A percentile compares a stretch with the other conserved stretches of the same genome.
Evolutionary conservation across 2,113 vertebrate genomes (phyloP).

Genomic region (Microtus richardsoni): DNA sequence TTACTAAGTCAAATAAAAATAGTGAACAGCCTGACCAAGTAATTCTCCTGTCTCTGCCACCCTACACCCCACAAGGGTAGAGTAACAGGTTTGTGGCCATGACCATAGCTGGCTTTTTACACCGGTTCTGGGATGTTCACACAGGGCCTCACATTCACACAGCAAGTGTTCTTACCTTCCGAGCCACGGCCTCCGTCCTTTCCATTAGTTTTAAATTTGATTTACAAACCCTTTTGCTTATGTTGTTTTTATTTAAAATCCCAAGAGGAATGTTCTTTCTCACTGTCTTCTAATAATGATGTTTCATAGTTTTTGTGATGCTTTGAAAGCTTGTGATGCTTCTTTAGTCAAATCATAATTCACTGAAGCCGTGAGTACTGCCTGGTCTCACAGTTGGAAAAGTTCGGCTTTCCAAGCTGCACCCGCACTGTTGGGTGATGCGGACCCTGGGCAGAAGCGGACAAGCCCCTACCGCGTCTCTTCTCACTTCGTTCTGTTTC

Average conservation of each 20-base stretch:
- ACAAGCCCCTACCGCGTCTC: fast-evolving
- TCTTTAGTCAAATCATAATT: not conserved
- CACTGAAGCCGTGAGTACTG: not conserved
- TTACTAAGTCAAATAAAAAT: not conserved
- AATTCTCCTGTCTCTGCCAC: too few species aligned
- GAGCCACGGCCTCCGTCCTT: not conserved
- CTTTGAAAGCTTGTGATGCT: not conserved
- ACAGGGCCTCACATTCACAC: not conserved
- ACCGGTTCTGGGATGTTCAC: not conserved
- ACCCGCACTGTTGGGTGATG: not conserved
- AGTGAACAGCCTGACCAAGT: not conserved
- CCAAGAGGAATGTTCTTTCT: not conserved
- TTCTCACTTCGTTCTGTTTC: not conserved
- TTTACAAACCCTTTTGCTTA: slow-evolving; percentile 29
- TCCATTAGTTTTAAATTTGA: not conserved
- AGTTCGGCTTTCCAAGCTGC: not conserved
- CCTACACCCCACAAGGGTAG: not conserved
- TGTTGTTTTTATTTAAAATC: slow-evolving; percentile 15
- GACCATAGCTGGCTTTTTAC: not conserved
- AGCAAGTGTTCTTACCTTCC: not conserved
- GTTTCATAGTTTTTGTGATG: not conserved
- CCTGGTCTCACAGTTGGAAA: not conserved
- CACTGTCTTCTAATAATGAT: not conserved
- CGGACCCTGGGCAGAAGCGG: not conserved
- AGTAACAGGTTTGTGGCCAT: too few species aligned